These are phyloP conservation scores for Diarsia dahlii DNA, from an alignment of 2,888 invertebrate species.

Conservation along the genomic window DNA sequence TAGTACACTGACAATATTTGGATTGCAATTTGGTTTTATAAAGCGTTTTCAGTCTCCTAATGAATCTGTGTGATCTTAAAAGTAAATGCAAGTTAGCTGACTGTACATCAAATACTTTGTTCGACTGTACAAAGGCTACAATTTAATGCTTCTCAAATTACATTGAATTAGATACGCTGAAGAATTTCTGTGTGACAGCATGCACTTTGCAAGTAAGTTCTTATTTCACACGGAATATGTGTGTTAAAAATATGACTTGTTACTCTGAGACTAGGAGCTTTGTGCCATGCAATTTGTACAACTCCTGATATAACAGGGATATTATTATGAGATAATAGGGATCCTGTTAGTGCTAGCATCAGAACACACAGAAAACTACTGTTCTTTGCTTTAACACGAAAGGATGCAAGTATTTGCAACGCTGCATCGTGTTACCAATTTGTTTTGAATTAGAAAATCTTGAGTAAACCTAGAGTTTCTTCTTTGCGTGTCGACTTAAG, in stretches of 20 bases:
- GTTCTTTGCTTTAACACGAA: background rate
- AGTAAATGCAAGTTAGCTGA: too few species aligned
- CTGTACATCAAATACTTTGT: too few species aligned
- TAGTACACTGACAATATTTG: too few species aligned
- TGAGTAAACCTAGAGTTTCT: background rate
- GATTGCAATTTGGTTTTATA: too few species aligned
- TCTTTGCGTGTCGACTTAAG: background rate
- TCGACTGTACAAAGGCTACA: background rate
- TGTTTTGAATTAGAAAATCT: background rate
- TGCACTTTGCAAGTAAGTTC: background rate
- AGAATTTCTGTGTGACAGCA: background rate
- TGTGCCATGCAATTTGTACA: constrained; percentile 19
- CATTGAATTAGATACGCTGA: background rate
- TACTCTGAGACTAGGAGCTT: background rate
- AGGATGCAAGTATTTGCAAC: background rate
- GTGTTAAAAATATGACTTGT: background rate
- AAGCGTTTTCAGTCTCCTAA: too few species aligned
- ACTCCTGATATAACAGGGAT: background rate
- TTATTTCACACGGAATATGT: constrained; percentile 1
- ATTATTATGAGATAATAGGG: background rate
- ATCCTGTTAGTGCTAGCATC: background rate
- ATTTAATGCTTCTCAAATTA: background rate
- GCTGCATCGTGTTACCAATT: constrained; percentile 1
- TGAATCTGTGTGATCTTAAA: too few species aligned
- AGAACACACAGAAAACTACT: background rate